Evolutionary conservation across 1,140 invertebrate genomes (phyloP), one percentile per base, ranked within the genome.

Genomic region (Drosophila athabasca): DNA sequence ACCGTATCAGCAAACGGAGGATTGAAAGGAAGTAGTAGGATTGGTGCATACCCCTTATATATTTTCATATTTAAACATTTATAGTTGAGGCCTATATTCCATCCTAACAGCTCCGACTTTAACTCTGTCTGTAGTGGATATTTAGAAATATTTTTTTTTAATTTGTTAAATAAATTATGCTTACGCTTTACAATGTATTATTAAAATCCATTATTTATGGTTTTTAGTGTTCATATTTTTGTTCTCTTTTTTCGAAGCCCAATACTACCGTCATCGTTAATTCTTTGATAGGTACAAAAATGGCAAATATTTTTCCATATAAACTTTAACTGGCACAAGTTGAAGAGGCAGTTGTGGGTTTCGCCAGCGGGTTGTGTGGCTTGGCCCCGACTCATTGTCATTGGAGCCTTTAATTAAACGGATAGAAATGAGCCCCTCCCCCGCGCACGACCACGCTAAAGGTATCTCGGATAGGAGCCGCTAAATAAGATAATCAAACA

Each of bases 401-500:
- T 75, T 49, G 60, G 24, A 52, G 53, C 62, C 78, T 62, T 78
- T 87, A 87, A 87, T 87, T 87, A 87, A 88, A 69, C 61, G 51
- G 24, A 70, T 75, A 66, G 51, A 66, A 76, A 49, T 59, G 49
- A 19, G 22, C n/a, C 22, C 22, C 26, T 1, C 31, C 15, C 13
- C 17, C 4, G 9, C 19, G 9, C 39, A 3, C n/a, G 11, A 8
- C 26, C 35, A 11, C 59, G 29, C 58, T n/a, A 22, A 64, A 65
- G 62, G 60, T 65, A 17, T 0, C 3, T 5, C 11, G 3, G 9
- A 3, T 35, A 11, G 3, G 31, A 35, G 8, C 31, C 2, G 8
- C 8, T 1, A 29, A 15, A 45, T 22, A 26, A 44, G 11, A 13
- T 39, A 39, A 65, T 65, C 35, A 66, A 13, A 26, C 35, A 29